Conservation (phyloP, 2,888 invertebrate species). For the Stenurella melanura region DNA sequence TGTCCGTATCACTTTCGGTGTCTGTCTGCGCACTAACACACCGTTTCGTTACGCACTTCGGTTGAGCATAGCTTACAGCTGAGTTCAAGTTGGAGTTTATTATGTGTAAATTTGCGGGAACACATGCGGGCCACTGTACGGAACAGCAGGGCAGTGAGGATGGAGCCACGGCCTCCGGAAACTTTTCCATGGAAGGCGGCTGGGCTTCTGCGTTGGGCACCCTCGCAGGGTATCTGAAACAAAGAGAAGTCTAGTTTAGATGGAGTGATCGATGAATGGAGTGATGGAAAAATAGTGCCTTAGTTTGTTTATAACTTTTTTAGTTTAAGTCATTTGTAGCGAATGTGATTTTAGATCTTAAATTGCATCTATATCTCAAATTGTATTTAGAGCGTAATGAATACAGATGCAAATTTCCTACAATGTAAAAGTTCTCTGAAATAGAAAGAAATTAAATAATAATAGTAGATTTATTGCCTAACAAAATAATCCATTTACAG, state of each 20-base stretch:
- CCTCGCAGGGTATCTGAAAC: slow-evolving; percentile 77
- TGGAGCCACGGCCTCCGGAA: slow-evolving; percentile 75
- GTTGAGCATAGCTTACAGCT: slow-evolving; percentile 22
- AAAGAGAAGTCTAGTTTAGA: slow-evolving; percentile 23
- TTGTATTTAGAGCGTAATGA: too few relatives aligned
- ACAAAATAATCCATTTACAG: too few relatives aligned
- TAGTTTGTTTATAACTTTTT: not conserved
- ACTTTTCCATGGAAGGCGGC: slow-evolving; percentile 41
- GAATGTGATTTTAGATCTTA: not conserved
- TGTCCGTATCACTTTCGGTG: slow-evolving; percentile 56
- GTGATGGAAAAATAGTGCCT: not conserved
- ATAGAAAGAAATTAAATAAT: too few relatives aligned
- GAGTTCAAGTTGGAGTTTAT: slow-evolving; percentile 50
- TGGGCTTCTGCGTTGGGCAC: slow-evolving; percentile 77
- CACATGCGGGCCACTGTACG: slow-evolving; percentile 75
- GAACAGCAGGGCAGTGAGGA: slow-evolving; percentile 72
- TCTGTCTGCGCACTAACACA: slow-evolving; percentile 68
- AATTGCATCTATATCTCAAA: too few relatives aligned
- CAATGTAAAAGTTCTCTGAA: too few relatives aligned
- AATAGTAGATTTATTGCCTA: too few relatives aligned
- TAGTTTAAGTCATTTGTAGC: not conserved
- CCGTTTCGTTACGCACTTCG: slow-evolving; percentile 53
- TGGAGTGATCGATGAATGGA: not conserved
- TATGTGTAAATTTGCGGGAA: slow-evolving; percentile 71
- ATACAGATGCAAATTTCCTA: too few relatives aligned